phyloP scores from a whole-genome alignment of 2,113 vertebrate species.

The Daubentonia madagascariensis region DNA sequence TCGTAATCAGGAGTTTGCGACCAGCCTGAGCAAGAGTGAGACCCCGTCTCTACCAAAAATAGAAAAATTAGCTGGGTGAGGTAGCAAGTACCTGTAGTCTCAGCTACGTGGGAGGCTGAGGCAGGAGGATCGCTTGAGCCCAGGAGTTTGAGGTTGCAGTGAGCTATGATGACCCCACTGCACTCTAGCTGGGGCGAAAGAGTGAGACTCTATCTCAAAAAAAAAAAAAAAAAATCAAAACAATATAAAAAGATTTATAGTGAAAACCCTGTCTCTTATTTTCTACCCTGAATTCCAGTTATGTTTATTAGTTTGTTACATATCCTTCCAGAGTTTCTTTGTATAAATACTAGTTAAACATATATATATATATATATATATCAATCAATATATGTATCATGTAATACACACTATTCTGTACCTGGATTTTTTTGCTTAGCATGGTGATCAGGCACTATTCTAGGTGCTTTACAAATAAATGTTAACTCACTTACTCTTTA shows the following conservation, averaged over 20 bases:
- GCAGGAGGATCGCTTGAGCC: no score
- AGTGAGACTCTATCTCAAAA: background rate
- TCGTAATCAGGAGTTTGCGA: no score
- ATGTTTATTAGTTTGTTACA: background rate
- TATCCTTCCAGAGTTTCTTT: background rate
- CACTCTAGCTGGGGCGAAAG: background rate
- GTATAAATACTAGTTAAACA: background rate
- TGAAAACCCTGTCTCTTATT: conserved; percentile 7
- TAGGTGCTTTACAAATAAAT: background rate
- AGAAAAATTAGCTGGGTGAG: no score
- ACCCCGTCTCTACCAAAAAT: no score
- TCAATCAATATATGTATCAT: no score
- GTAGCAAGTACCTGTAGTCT: no score
- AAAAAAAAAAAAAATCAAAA: background rate
- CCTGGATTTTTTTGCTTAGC: background rate
- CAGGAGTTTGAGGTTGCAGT: background rate
- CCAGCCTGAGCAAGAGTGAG: no score
- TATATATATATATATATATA: background rate
- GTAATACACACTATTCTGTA: background rate
- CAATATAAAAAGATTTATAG: background rate
- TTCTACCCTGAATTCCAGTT: background rate
- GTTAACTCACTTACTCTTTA: background rate
- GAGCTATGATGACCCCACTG: background rate
- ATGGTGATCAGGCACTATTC: background rate
- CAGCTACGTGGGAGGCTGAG: no score